These are phyloP conservation scores for Numenius arquata DNA, from an alignment of 2,113 vertebrate species.

Conservation along the genomic window DNA sequence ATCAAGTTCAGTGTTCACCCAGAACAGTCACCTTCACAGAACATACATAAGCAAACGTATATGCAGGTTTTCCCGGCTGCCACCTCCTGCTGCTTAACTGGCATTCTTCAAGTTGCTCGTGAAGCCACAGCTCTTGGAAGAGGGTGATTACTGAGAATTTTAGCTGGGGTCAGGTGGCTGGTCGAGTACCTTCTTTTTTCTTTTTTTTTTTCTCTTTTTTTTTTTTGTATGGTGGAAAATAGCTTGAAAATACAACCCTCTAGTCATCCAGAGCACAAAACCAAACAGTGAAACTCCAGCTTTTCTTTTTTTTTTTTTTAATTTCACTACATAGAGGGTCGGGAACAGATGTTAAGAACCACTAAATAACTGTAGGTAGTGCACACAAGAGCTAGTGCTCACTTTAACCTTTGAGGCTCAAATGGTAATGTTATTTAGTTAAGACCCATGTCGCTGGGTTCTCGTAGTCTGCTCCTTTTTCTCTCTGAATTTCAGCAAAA, in stretches of 20 bases:
- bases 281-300: not conserved
- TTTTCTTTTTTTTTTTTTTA: not conserved
- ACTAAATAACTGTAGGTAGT: not conserved
- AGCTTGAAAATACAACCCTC: not conserved
- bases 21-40: not conserved
- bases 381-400: not conserved
- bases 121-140: not conserved
- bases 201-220: not conserved
- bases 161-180: not conserved
- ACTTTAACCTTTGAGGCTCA: not conserved
- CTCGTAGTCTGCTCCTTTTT: not conserved
- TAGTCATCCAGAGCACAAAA: not conserved
- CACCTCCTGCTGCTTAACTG: not conserved
- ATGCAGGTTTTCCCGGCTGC: not conserved
- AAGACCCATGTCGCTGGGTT: not conserved
- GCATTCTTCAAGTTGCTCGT: not conserved
- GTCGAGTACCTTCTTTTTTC: accelerated
- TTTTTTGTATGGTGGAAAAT: not conserved
- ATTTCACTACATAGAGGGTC: not conserved
- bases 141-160: not conserved
- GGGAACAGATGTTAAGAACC: not conserved
- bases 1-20: not conserved
- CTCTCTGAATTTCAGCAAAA: not conserved
- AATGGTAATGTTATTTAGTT: not conserved
- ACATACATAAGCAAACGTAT: not conserved